Evolutionary conservation across 2,113 vertebrate genomes (phyloP), one percentile per base, ranked within the genome.

Genomic region (Seriola rivoliana): DNA sequence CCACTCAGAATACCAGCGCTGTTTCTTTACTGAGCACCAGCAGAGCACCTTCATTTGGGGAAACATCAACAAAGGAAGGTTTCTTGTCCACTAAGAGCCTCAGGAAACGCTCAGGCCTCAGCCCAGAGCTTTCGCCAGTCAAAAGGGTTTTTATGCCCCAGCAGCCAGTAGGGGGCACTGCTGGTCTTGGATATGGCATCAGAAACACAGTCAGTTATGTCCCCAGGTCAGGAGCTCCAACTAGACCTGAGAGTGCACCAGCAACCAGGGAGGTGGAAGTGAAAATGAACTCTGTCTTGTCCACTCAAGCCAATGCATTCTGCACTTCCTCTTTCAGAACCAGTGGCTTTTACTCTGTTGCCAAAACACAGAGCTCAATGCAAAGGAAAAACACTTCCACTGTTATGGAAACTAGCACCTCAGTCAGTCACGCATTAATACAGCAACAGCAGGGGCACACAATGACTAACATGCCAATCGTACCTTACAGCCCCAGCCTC

Each of bases 111-210:
- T 95, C 96, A 71, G 92, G 95, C 71, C 78, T 94, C 16, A 92
- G 95, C 85, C 95, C 96, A 80, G 96, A 98, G 75, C 91, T 95
- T 76, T 96, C 96, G 48, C 98, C 97, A 74, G 82, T 97, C 82
- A 99, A 99, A 94, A 98, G 97, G 78, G 95, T 95, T 60, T 96
- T 97, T 57, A 92, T 97, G 88, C 95, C 96, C 65, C 95, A 96
- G 85, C 94, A 96, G 73, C 78, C 96, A 79, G 48, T 80, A 71
- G 92, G 82, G 77, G 89, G 75, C 62, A 1, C 62, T 40, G 96
- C 96, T 63, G 65, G 86, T 82, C 86, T 92, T 50, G 95, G 94
- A 82, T 89, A 88, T 42, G 76, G 81, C 23, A 36, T 81, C 36
- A 86, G 78, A 75, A 91, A 90, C 78, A 76, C 72, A 12, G 60